A percentile compares a stretch with the other conserved stretches of the same genome.
Evolutionary conservation across 2,113 vertebrate genomes (phyloP).

Genomic region (Pseudopodoces humilis): DNA sequence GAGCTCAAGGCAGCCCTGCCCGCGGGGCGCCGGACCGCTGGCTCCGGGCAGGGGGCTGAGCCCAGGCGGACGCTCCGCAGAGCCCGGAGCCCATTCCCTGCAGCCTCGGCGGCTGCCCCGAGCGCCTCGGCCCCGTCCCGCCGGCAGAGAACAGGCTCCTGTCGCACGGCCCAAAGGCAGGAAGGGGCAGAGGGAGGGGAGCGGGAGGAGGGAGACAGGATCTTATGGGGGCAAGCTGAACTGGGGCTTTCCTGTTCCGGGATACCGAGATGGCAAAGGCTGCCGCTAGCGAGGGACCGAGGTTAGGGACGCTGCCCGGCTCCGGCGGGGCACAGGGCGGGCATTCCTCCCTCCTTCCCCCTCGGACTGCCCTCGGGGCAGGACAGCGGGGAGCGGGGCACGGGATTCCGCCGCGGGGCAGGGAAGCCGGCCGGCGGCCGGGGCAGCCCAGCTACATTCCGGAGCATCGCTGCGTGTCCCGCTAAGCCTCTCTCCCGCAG

Average conservation of each 20-base stretch:
- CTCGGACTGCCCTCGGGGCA: not conserved
- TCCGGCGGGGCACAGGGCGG: not conserved
- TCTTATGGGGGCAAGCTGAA: conserved; percentile 49
- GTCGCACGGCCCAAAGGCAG: not conserved
- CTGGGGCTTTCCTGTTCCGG: conserved; percentile 65
- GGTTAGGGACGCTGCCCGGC: not conserved
- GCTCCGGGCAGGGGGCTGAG: not conserved
- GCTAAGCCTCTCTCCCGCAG: not conserved
- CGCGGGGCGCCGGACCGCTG: not conserved
- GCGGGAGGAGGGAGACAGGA: conserved; percentile 41
- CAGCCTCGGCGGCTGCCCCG: not conserved
- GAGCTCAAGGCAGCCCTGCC: not conserved
- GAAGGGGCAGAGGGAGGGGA: conserved; percentile 31
- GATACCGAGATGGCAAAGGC: not conserved
- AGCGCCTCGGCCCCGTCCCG: not conserved
- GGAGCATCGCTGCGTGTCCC: not conserved
- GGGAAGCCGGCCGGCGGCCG: too few species aligned
- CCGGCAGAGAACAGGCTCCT: not conserved
- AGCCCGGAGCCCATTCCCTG: not conserved
- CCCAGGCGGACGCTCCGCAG: not conserved
- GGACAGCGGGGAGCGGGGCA: not conserved
- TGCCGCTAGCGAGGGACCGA: not conserved
- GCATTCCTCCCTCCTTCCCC: not conserved
- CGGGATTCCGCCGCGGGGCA: not conserved
- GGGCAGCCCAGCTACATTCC: not conserved